A percentile compares a stretch with the other conserved stretches of the same genome.
phyloP scores from a whole-genome alignment of 2,888 invertebrate genomes.

The Thalpophila matura region DNA sequence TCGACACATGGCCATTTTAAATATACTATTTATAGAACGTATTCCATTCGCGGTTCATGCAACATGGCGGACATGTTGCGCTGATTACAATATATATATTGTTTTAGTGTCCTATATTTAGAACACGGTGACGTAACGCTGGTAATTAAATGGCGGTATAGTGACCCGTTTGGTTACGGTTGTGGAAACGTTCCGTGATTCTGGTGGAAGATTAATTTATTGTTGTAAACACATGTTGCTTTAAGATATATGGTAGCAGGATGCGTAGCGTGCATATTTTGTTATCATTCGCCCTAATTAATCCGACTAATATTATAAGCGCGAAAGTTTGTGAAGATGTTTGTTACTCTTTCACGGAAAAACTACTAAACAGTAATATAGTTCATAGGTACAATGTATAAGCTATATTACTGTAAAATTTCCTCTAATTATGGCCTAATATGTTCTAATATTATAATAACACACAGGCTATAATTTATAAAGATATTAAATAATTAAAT shows the following conservation, averaged over 20 bases:
- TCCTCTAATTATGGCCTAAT: background rate
- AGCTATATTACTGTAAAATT: conserved; percentile 6
- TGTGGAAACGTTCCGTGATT: conserved; percentile 27
- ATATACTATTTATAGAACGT: conserved; percentile 50
- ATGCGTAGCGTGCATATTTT: background rate
- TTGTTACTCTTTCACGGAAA: no score
- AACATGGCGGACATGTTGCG: conserved; percentile 45
- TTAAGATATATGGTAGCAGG: conserved; percentile 10
- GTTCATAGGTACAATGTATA: no score
- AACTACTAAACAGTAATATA: no score
- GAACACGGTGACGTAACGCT: conserved; percentile 38
- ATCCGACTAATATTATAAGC: no score
- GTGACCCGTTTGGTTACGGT: conserved; percentile 29
- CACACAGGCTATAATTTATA: no score
- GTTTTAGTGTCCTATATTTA: conserved; percentile 57
- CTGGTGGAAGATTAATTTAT: conserved; percentile 6
- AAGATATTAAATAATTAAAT: no score
- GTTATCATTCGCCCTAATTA: no score
- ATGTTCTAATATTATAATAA: no score
- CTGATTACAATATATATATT: conserved; percentile 55
- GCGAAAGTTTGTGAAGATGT: no score
- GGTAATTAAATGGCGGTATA: conserved; percentile 34
- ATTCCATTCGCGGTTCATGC: conserved; percentile 32
- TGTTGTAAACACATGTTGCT: conserved; percentile 1
- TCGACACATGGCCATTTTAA: conserved; percentile 42